Percentiles rank a stretch among this genome's conserved stretches.
Conservation (phyloP, 2,888 invertebrate species). For the Elysia crispata region DNA sequence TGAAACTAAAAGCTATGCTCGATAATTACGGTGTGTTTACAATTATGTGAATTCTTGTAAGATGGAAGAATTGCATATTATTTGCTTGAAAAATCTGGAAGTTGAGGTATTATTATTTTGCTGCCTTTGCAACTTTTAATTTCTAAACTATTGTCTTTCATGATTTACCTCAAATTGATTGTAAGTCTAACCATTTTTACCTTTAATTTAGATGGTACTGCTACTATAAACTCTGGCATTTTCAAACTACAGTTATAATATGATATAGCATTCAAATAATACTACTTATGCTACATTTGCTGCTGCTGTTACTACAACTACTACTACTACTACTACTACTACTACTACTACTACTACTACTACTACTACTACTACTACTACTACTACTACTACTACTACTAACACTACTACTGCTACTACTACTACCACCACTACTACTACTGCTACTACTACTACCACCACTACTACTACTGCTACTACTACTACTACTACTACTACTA, state of each 20-base stretch:
- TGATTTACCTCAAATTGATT: too few species aligned
- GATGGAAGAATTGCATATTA: too few species aligned
- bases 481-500: slow-evolving; percentile 2
- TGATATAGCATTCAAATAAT: too few species aligned
- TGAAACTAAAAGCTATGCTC: slow-evolving; percentile 16
- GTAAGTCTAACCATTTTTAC: too few species aligned
- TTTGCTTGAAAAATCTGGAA: too few species aligned
- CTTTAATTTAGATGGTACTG: too few species aligned
- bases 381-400: slow-evolving; percentile 26
- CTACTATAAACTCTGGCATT: too few species aligned
- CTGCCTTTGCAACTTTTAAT: too few species aligned
- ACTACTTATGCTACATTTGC: background rate
- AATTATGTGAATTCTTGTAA: too few species aligned
- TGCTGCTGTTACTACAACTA: background rate
- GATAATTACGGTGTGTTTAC: slow-evolving; percentile 34
- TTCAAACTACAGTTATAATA: too few species aligned
- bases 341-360: background rate
- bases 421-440: slow-evolving; percentile 16
- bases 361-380: background rate
- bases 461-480: background rate
- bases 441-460: background rate
- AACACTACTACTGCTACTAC: slow-evolving; percentile 37
- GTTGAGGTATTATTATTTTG: too few species aligned
- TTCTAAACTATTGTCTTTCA: too few species aligned
- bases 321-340: background rate